These are phyloP conservation scores for Emys orbicularis DNA, from an alignment of 2,797 vertebrate genomes.

Conservation along the genomic window DNA sequence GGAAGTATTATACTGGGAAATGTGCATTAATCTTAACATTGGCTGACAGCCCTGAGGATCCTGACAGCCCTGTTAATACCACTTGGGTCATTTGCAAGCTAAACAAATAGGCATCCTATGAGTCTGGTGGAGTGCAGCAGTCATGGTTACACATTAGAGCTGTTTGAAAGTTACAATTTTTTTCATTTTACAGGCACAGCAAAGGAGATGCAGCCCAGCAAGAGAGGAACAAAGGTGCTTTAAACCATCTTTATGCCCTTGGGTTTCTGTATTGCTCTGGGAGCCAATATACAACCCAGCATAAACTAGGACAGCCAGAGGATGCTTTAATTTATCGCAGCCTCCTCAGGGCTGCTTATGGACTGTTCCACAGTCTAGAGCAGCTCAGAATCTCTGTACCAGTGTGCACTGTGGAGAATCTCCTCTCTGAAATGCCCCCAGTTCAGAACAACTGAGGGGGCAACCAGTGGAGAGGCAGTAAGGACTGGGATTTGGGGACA, in stretches of 20 bases:
- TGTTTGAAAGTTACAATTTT: background rate
- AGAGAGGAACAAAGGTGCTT: conserved; percentile 30
- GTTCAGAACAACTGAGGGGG: background rate
- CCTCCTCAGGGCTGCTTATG: background rate
- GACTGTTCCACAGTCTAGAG: background rate
- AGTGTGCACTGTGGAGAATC: background rate
- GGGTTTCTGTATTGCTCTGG: conserved; percentile 1
- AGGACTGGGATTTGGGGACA: background rate
- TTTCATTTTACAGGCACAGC: background rate
- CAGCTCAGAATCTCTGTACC: background rate
- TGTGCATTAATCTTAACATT: rapidly evolving
- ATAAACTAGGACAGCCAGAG: rapidly evolving
- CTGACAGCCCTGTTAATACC: background rate
- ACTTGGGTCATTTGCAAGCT: background rate
- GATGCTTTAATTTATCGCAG: background rate
- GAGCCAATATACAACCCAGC: background rate
- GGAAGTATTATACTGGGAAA: background rate
- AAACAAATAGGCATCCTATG: background rate
- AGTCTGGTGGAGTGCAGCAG: rapidly evolving
- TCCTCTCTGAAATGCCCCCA: background rate
- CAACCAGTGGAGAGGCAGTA: background rate
- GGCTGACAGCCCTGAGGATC: background rate
- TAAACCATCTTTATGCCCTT: conserved; percentile 39
- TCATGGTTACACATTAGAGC: background rate
- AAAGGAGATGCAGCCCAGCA: background rate